phyloP scores from a whole-genome alignment of 2,113 vertebrate species.

The Brachypteracias leptosomus region DNA sequence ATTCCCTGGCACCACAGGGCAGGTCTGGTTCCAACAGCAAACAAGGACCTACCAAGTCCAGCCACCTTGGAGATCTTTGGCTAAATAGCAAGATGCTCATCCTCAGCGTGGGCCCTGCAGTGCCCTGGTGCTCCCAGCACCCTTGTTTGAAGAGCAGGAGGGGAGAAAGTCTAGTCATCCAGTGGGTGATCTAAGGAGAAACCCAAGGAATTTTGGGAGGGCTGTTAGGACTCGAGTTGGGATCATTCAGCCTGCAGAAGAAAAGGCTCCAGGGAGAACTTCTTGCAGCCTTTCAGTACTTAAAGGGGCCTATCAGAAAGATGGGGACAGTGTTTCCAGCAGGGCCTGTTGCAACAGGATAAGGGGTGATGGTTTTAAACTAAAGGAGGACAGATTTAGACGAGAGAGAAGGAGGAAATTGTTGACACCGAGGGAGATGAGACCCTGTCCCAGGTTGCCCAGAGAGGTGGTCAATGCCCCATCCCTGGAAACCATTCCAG shows the following conservation, averaged over 20 bases:
- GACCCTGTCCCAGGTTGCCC: not conserved
- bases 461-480: not conserved
- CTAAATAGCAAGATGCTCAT: not conserved
- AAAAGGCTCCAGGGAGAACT: not conserved
- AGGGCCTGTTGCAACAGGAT: not conserved
- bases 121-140: not conserved
- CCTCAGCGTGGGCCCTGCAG: not conserved
- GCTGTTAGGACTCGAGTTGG: not conserved
- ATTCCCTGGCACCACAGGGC: not conserved
- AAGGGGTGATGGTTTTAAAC: not conserved
- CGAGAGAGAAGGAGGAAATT: not conserved
- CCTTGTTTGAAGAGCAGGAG: not conserved
- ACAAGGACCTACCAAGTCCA: not conserved
- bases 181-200: not conserved
- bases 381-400: not conserved
- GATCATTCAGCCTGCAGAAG: not conserved
- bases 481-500: not conserved
- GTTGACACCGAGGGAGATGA: not conserved
- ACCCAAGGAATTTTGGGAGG: not conserved
- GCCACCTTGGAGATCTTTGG: not conserved
- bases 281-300: not conserved
- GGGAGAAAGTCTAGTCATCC: not conserved
- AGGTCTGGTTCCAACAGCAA: not conserved
- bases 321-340: not conserved
- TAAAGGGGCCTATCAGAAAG: not conserved